These are phyloP conservation scores for Morone chrysops DNA, from an alignment of 2,113 vertebrate genomes.

Conservation along the genomic window DNA sequence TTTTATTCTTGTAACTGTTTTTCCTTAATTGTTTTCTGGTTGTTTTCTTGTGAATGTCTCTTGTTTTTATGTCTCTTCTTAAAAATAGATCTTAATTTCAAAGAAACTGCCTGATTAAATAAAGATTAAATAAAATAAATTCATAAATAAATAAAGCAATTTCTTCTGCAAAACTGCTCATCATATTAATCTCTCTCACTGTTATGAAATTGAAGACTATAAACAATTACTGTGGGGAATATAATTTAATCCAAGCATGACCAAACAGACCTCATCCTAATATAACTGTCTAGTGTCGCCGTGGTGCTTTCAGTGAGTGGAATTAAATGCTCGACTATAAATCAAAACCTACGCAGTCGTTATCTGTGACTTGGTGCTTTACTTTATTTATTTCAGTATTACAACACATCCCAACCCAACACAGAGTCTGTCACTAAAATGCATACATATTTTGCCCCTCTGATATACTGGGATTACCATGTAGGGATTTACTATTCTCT, in stretches of 20 bases:
- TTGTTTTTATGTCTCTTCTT: no score
- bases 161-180: no score
- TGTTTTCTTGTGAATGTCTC: no score
- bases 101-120: no score
- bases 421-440: not conserved
- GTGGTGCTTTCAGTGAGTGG: not conserved
- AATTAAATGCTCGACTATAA: conserved; percentile 9
- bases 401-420: not conserved
- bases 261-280: not conserved
- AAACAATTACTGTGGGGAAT: no score
- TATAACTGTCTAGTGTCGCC: not conserved
- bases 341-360: not conserved
- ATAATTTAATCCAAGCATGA: not conserved
- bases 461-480: not conserved
- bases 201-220: no score
- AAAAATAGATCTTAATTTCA: no score
- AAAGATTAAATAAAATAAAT: no score
- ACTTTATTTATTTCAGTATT: not conserved
- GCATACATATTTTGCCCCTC: not conserved
- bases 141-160: no score
- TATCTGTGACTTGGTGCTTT: not conserved
- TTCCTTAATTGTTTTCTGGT: no score
- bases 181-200: no score
- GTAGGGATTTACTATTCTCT: not conserved
- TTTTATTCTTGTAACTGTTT: no score